A percentile compares a stretch with the other conserved stretches of the same genome.
These are phyloP conservation scores for Hydrophis major DNA, from an alignment of 2,797 vertebrate genomes.

Conservation along the genomic window DNA sequence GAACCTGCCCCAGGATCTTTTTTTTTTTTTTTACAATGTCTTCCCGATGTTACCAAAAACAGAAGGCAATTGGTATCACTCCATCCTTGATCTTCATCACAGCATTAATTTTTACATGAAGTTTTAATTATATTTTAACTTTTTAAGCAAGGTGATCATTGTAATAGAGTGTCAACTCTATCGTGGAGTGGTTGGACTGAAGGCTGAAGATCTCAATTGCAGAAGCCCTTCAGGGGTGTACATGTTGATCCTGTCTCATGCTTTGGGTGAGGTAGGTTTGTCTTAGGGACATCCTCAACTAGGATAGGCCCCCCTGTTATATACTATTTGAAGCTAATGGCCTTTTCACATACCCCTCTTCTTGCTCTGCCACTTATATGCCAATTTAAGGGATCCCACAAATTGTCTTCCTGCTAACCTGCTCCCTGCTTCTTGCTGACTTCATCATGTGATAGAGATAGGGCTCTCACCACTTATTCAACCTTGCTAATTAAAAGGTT, in stretches of 20 bases:
- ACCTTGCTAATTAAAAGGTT: not conserved
- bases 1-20: not conserved
- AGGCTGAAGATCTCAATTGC: not conserved
- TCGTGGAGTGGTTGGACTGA: not conserved
- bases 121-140: not conserved
- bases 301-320: not conserved
- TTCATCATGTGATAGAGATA: not conserved
- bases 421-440: not conserved
- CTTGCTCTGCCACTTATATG: not conserved
- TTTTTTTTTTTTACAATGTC: not conserved
- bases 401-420: not conserved
- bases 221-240: not conserved
- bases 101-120: not conserved
- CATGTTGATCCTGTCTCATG: not conserved
- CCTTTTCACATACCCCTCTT: not conserved
- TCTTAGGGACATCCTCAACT: not conserved
- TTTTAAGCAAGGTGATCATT: not conserved
- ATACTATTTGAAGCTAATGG: not conserved
- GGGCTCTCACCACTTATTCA: not conserved
- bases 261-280: not conserved
- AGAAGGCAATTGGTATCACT: not conserved
- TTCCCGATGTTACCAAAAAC: not conserved
- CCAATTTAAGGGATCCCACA: not conserved
- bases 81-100: not conserved
- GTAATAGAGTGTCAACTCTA: not conserved